These are phyloP conservation scores for Hippocampus zosterae DNA, from an alignment of 2,113 vertebrate genomes.

Conservation along the genomic window DNA sequence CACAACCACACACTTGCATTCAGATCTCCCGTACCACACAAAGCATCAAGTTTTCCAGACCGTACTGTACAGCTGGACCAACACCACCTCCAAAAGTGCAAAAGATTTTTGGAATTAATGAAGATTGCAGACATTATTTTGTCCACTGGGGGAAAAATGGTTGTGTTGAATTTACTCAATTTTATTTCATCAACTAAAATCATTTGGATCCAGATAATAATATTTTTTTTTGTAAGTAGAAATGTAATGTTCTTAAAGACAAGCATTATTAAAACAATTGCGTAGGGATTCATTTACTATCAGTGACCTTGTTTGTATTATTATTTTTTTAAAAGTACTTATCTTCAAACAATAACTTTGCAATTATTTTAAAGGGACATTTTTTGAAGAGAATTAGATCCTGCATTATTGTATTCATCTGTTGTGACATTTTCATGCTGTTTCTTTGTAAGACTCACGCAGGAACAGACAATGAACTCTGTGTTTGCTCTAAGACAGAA, in stretches of 20 bases:
- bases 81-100: not conserved
- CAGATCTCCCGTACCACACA: not conserved
- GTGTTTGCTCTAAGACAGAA: conserved; percentile 41
- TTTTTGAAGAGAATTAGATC: not conserved
- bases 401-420: not conserved
- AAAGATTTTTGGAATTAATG: too few species aligned
- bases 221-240: too few species aligned
- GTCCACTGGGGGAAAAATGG: too few species aligned
- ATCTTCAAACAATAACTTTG: not conserved
- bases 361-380: not conserved
- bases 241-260: too few species aligned
- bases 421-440: conserved; percentile 27
- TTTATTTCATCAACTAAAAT: too few species aligned
- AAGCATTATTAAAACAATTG: too few species aligned
- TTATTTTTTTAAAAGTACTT: too few species aligned
- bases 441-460: conserved; percentile 51
- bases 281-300: too few species aligned
- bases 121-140: too few species aligned
- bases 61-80: not conserved
- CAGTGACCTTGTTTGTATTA: too few species aligned
- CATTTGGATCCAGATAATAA: too few species aligned
- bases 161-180: too few species aligned
- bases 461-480: conserved; percentile 26
- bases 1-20: conserved; percentile 16
- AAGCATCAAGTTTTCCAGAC: not conserved